These are phyloP conservation scores for Pelobates fuscus DNA, from an alignment of 2,113 vertebrate genomes.

Conservation along the genomic window DNA sequence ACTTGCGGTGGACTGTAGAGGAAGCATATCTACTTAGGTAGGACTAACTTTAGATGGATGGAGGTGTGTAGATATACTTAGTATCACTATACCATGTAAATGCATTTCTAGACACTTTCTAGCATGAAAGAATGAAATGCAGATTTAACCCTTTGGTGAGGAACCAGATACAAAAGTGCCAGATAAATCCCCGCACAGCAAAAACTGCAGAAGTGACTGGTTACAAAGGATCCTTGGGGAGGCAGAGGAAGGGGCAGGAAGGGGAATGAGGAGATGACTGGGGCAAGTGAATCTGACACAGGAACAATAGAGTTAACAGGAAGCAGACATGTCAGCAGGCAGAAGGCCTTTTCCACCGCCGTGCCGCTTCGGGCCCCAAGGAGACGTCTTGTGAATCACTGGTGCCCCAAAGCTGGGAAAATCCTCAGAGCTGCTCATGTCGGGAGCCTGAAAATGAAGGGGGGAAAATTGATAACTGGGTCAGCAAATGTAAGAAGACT, in stretches of 20 bases:
- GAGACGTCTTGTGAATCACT: slow-evolving; percentile 85
- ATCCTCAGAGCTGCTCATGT: slow-evolving; percentile 98
- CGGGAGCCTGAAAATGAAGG: slow-evolving; percentile 78
- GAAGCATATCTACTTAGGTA: slow-evolving; percentile 8
- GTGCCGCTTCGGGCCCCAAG: slow-evolving; percentile 98
- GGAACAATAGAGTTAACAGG: slow-evolving; percentile 68
- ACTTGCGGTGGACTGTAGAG: slow-evolving; percentile 21
- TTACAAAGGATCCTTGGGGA: slow-evolving; percentile 59
- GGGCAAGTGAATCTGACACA: slow-evolving; percentile 66
- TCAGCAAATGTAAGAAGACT: too few species aligned
- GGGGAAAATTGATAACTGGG: not conserved
- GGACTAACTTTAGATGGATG: not conserved
- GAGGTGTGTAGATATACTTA: slow-evolving; percentile 12
- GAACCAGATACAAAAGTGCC: slow-evolving; percentile 52
- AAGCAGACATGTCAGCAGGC: slow-evolving; percentile 65
- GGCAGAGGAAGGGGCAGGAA: slow-evolving; percentile 50
- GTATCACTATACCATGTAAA: not conserved
- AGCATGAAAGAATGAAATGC: slow-evolving; percentile 58
- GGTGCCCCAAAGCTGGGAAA: slow-evolving; percentile 97
- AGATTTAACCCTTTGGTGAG: slow-evolving; percentile 5
- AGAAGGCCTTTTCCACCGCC: slow-evolving; percentile 68
- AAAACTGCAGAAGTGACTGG: slow-evolving; percentile 56
- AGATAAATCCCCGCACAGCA: slow-evolving; percentile 18
- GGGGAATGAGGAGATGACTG: slow-evolving; percentile 71
- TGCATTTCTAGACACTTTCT: slow-evolving; percentile 5